Conservation (phyloP, 2,113 vertebrate species). For the Symphodus melops region DNA sequence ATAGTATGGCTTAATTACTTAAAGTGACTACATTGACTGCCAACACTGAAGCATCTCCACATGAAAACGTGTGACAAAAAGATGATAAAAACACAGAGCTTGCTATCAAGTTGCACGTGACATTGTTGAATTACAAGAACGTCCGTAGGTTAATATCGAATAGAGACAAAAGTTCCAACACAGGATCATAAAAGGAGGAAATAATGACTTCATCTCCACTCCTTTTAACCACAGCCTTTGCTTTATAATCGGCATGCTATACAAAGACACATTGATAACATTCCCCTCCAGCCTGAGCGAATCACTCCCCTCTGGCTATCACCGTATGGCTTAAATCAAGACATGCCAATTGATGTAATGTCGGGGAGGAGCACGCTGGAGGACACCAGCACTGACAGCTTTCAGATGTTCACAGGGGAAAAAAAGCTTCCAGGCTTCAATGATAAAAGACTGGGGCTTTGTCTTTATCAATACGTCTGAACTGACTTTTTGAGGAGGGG, state of each 20-base stretch:
- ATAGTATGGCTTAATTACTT: neutral
- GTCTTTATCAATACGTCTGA: slow-evolving; percentile 54
- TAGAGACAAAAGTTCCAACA: neutral
- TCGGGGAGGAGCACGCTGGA: slow-evolving; percentile 10
- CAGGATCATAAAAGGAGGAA: neutral
- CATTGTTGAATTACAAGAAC: neutral
- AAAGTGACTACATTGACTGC: neutral
- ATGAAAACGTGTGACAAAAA: neutral
- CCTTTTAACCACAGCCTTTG: neutral
- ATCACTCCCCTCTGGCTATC: slow-evolving; percentile 1
- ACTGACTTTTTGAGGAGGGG: slow-evolving; percentile 11
- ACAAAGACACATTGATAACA: slow-evolving; percentile 31
- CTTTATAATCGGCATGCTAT: neutral
- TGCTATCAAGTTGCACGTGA: neutral
- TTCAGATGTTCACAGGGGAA: slow-evolving; percentile 44
- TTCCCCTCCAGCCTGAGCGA: neutral
- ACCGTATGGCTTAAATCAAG: slow-evolving; percentile 53
- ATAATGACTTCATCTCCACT: neutral
- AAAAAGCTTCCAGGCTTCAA: slow-evolving; percentile 33
- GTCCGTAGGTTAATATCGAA: neutral
- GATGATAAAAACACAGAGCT: neutral
- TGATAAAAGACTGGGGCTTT: slow-evolving; percentile 44
- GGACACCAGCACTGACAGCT: slow-evolving; percentile 28
- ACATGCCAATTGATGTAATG: slow-evolving; percentile 41
- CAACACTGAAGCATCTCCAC: neutral